Evolutionary conservation across 2,888 invertebrate genomes (phyloP), one percentile per base, ranked within the genome.

Genomic region (Heliconius sara): DNA sequence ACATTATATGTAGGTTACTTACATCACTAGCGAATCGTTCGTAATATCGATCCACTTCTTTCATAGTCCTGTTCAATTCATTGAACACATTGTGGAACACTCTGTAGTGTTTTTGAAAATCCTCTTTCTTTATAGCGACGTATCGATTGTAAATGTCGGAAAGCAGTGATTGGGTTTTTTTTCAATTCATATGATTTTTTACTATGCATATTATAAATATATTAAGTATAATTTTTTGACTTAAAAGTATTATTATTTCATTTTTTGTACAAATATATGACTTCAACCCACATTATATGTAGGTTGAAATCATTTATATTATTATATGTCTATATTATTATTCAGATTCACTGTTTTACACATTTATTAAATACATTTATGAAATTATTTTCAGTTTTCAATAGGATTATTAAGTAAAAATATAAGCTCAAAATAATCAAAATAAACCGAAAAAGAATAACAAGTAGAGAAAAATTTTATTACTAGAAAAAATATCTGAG

Each of bases 21-120:
- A 93, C 93, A 83, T 88, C 89, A 80, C 93, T 92, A 0, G 90
- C 89, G 82, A 92, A 93, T 72, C 89, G 89, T 2, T 82, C 80
- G 73, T 91, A 94, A 79, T 93, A 94, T 0, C 82, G 81, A 82
- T 94, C 93, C 2, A 91, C 92, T 6, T 85, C 83, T 79, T 91
- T 92, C 94, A 94, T 94, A 72, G 85, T 86, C 13, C 83, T 83
- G 65, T 93, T 91, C 6, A 94, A 81, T 25, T 87, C 81, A 19
- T 83, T 81, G 74, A 94, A 92, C 60, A 93, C 85, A 0, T 82
- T 81, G n/a, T 86, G 84, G 72, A 92, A 92, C 0, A 94, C 91
- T 9, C 74, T 84, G 82, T 92, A 94, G 81, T 93, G 88, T 0
- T 86, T 77, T 22, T 84, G 73, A 63, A 92, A 93, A 71, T 91